Conservation (phyloP, 1,140 invertebrate genomes). For the Nilaparvata lugens region DNA sequence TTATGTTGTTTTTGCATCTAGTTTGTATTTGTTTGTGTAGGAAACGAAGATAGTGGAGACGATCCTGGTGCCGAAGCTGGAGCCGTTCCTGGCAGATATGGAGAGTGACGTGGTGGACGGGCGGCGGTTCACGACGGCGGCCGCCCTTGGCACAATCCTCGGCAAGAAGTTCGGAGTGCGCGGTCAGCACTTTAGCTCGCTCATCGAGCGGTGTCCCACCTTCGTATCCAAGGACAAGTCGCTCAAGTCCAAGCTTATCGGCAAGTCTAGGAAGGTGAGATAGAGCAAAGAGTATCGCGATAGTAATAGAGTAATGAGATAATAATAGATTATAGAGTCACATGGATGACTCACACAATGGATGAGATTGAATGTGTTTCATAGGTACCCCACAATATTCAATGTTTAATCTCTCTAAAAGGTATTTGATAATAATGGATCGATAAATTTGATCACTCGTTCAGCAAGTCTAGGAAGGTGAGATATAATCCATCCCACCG, state of each 20-base stretch:
- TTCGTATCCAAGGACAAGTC: slow-evolving; percentile 81
- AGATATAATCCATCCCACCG: no score
- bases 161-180: slow-evolving; percentile 58
- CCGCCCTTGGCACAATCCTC: slow-evolving; percentile 69
- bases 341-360: no score
- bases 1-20: no score
- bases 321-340: no score
- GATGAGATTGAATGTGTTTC: no score
- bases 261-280: slow-evolving; percentile 56
- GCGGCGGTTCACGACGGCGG: slow-evolving; percentile 58
- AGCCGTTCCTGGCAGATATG: slow-evolving; percentile 59
- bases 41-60: slow-evolving; percentile 67
- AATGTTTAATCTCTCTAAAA: no score
- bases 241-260: slow-evolving; percentile 60
- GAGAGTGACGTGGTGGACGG: slow-evolving; percentile 59
- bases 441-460: no score
- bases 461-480: no score
- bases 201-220: slow-evolving; percentile 59
- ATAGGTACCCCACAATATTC: no score
- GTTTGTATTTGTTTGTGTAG: neutral
- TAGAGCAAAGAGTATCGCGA: neutral
- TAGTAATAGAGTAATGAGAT: neutral
- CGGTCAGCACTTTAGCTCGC: slow-evolving; percentile 38
- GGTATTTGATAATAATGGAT: no score
- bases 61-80: slow-evolving; percentile 61